Conservation (phyloP, 2,797 vertebrate genomes). For the Tragelaphus oryx region DNA sequence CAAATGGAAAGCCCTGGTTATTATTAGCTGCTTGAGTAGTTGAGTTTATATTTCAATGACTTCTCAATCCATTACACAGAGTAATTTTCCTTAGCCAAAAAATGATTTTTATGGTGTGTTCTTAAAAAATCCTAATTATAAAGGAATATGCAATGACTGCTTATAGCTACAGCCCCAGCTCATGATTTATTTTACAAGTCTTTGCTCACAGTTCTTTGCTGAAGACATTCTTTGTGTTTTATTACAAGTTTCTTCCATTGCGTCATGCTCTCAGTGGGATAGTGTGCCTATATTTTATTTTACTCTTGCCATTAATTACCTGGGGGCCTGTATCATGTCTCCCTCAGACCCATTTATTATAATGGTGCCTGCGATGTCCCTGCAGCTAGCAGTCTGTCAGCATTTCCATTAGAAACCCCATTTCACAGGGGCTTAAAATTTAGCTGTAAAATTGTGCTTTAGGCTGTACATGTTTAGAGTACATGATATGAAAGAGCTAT, state of each 20-base stretch:
- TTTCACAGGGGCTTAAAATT: conserved; percentile 76
- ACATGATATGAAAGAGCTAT: conserved; percentile 1
- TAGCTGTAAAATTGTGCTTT: conserved; percentile 75
- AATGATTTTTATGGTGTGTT: conserved; percentile 66
- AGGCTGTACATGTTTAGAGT: conserved; percentile 62
- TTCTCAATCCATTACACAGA: conserved; percentile 61
- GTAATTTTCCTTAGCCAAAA: conserved; percentile 66
- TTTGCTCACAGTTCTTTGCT: conserved; percentile 75
- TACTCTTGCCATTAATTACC: conserved; percentile 81
- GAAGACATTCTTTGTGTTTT: conserved; percentile 81
- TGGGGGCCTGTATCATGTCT: conserved; percentile 80
- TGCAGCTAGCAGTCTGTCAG: conserved; percentile 77
- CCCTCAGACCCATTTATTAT: conserved; percentile 79
- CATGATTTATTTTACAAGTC: conserved; percentile 82
- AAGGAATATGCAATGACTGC: conserved; percentile 73
- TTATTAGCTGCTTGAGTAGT: conserved; percentile 62
- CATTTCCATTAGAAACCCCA: conserved; percentile 81
- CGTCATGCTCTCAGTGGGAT: conserved; percentile 79
- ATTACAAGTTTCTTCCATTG: conserved; percentile 82
- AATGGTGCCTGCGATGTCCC: conserved; percentile 70
- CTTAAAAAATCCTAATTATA: conserved; percentile 73
- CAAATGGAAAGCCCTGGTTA: conserved; percentile 36
- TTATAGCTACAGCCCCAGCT: conserved; percentile 58
- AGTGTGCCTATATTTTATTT: conserved; percentile 80
- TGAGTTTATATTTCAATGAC: conserved; percentile 70